phyloP scores from a whole-genome alignment of 2,888 invertebrate species.

The Drosophila lacicola region DNA sequence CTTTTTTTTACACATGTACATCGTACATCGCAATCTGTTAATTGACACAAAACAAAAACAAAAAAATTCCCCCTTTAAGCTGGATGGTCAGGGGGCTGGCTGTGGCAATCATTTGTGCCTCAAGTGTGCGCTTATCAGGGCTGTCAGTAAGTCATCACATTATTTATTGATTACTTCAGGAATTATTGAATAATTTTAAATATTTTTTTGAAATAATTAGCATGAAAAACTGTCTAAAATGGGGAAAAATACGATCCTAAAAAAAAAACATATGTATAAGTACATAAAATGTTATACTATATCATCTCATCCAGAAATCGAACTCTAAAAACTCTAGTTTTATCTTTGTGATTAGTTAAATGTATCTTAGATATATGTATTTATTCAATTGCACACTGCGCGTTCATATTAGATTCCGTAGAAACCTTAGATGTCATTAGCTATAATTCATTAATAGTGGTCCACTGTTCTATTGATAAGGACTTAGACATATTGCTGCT shows the following conservation, averaged over 20 bases:
- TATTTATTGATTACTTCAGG: conserved; percentile 9
- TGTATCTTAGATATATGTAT: no score
- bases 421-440: neutral
- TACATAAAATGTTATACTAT: no score
- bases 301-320: no score
- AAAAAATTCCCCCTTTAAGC: conserved; percentile 9
- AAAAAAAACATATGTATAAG: no score
- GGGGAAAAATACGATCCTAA: no score
- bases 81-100: neutral
- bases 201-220: conserved; percentile 2
- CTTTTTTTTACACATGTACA: neutral
- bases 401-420: neutral
- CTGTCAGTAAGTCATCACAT: conserved; percentile 3
- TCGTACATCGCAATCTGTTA: conserved; percentile 19
- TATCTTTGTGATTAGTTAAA: no score
- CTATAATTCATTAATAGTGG: conserved; percentile 20
- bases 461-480: conserved; percentile 50
- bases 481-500: conserved; percentile 37
- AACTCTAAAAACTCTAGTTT: no score
- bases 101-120: conserved; percentile 25
- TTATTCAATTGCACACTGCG: no score
- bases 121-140: conserved; percentile 27
- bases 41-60: neutral
- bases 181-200: conserved; percentile 10
- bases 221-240: neutral